Percentiles rank a stretch among this genome's conserved stretches.
Evolutionary conservation across 2,113 vertebrate genomes (phyloP).

Genomic region (Ellobius talpinus): DNA sequence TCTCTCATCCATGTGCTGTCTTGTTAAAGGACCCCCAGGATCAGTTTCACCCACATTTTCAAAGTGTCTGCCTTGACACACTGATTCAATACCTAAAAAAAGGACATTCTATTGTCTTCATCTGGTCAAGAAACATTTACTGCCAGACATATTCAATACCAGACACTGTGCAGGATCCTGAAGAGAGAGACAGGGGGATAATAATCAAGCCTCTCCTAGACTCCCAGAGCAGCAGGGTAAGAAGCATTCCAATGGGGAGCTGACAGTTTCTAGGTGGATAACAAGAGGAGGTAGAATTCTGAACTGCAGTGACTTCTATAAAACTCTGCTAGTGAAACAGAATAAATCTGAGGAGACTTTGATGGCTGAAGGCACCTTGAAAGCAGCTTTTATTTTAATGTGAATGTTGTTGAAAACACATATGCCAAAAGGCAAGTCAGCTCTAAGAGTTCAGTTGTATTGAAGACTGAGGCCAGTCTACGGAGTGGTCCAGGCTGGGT

Average conservation of each 20-base stretch:
- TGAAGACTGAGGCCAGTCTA: neutral
- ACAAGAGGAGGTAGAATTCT: neutral
- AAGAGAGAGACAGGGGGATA: neutral
- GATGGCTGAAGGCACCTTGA: neutral
- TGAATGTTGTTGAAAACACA: neutral
- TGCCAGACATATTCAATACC: neutral
- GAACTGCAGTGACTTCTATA: neutral
- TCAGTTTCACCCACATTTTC: neutral
- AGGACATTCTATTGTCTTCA: neutral
- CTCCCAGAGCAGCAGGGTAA: neutral
- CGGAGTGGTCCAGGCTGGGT: neutral
- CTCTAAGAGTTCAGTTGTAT: neutral
- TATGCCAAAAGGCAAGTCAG: neutral
- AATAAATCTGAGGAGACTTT: neutral
- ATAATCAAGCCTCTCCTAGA: neutral
- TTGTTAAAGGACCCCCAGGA: neutral
- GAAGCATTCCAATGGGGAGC: fast-evolving
- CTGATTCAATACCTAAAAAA: neutral
- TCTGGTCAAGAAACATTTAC: neutral
- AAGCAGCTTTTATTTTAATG: conserved; percentile 45
- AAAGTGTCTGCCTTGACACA: neutral
- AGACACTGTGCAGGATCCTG: neutral
- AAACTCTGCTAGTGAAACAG: neutral
- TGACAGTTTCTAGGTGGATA: neutral
- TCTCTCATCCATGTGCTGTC: neutral